These are phyloP conservation scores for Alentia gelatinosa DNA, from an alignment of 2,888 invertebrate genomes.

Conservation along the genomic window DNA sequence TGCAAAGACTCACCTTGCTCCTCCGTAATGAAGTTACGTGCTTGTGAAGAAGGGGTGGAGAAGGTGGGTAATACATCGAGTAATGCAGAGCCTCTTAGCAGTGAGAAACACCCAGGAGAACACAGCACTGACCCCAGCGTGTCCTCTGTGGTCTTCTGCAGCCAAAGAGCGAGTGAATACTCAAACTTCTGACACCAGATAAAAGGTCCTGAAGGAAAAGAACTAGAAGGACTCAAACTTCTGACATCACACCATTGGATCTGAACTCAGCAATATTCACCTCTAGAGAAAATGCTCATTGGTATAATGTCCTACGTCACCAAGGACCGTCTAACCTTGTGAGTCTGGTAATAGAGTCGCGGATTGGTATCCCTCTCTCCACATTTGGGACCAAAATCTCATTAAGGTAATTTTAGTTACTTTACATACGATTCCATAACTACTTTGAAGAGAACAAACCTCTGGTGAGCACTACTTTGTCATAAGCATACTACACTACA, in stretches of 20 bases:
- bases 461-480: too few species aligned
- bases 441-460: too few species aligned
- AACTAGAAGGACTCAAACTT: not conserved
- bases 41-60: not conserved
- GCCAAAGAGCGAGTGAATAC: not conserved
- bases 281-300: too few species aligned
- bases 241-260: not conserved
- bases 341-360: too few species aligned
- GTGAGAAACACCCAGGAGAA: conserved; percentile 13
- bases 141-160: not conserved
- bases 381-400: too few species aligned
- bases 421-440: too few species aligned
- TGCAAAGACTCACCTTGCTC: too few species aligned
- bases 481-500: too few species aligned
- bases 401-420: too few species aligned
- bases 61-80: not conserved
- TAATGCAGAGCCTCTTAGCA: not conserved
- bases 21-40: not conserved
- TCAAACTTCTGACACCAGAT: not conserved
- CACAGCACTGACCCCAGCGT: not conserved
- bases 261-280: not conserved
- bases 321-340: too few species aligned
- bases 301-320: too few species aligned
- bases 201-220: not conserved
- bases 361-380: too few species aligned